Evolutionary conservation across 2,797 vertebrate species (phyloP).

Genomic region (Melanogrammus aeglefinus): DNA sequence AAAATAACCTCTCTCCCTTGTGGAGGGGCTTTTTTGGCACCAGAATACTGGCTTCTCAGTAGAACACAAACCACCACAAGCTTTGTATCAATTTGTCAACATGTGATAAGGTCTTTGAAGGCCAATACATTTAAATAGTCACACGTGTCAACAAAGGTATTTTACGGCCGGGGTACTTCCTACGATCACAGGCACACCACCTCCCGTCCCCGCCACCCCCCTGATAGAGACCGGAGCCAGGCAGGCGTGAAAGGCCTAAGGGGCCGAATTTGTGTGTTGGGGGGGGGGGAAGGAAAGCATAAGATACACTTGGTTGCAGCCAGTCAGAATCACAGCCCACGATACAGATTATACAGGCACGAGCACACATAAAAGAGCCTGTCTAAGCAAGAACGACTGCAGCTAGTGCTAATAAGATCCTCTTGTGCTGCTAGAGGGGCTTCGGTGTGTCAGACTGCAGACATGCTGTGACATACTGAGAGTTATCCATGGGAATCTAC

Average conservation of each 20-base stretch:
- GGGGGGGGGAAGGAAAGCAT: slow-evolving; percentile 15
- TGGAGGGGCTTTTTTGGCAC: neutral
- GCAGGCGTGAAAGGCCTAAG: slow-evolving; percentile 48
- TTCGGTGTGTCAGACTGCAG: neutral
- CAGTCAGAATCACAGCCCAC: neutral
- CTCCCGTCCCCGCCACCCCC: slow-evolving; percentile 26
- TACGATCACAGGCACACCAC: neutral
- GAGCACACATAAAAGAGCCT: neutral
- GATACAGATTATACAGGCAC: neutral
- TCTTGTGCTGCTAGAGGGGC: neutral
- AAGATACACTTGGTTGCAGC: slow-evolving; percentile 1
- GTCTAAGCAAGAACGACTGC: neutral
- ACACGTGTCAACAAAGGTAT: slow-evolving; percentile 52
- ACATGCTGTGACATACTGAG: neutral
- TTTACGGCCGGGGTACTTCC: slow-evolving; percentile 38
- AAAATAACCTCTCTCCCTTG: neutral
- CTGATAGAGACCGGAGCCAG: slow-evolving; percentile 42
- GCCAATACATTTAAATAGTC: slow-evolving; percentile 49
- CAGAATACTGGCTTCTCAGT: neutral
- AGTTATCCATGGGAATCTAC: neutral
- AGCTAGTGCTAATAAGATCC: neutral
- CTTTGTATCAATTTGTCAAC: slow-evolving; percentile 11
- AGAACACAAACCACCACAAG: neutral
- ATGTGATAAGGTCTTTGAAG: slow-evolving; percentile 19
- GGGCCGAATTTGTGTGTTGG: slow-evolving; percentile 20